These are phyloP conservation scores for Drosophila tropicalis DNA, from an alignment of 1,140 invertebrate genomes.

Conservation along the genomic window DNA sequence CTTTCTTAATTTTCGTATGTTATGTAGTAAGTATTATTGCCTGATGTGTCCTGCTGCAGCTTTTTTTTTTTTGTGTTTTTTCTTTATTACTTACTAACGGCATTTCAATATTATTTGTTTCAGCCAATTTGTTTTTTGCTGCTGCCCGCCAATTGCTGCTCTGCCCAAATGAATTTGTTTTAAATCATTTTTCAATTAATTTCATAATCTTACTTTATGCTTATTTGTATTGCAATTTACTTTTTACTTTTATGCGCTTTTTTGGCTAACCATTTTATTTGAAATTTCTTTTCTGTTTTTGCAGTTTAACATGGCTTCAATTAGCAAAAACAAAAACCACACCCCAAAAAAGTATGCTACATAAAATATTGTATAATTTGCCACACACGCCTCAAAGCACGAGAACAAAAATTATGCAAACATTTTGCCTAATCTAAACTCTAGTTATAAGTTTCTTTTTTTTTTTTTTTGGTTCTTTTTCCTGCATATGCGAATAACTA, in stretches of 20 bases:
- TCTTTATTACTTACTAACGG: conserved; percentile 45
- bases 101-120: conserved; percentile 52
- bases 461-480: conserved; percentile 22
- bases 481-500: conserved; percentile 57
- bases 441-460: conserved; percentile 56
- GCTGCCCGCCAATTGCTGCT: conserved; percentile 44
- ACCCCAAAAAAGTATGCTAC: conserved; percentile 54
- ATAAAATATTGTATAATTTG: conserved; percentile 46
- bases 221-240: conserved; percentile 12
- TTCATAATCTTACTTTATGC: conserved; percentile 20
- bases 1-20: conserved; percentile 74
- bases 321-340: conserved; percentile 5
- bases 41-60: conserved; percentile 43
- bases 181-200: conserved; percentile 27
- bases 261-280: conserved; percentile 18
- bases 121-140: conserved; percentile 59
- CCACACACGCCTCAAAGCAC: conserved; percentile 13
- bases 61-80: background rate
- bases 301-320: conserved; percentile 44
- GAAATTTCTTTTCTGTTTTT: conserved; percentile 38
- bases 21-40: conserved; percentile 76
- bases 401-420: background rate
- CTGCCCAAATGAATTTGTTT: conserved; percentile 44
- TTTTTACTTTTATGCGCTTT: conserved; percentile 31
- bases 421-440: conserved; percentile 12